Evolutionary conservation across 2,113 vertebrate species (phyloP), one percentile per base, ranked within the genome.

Genomic region (Carollia perspicillata): DNA sequence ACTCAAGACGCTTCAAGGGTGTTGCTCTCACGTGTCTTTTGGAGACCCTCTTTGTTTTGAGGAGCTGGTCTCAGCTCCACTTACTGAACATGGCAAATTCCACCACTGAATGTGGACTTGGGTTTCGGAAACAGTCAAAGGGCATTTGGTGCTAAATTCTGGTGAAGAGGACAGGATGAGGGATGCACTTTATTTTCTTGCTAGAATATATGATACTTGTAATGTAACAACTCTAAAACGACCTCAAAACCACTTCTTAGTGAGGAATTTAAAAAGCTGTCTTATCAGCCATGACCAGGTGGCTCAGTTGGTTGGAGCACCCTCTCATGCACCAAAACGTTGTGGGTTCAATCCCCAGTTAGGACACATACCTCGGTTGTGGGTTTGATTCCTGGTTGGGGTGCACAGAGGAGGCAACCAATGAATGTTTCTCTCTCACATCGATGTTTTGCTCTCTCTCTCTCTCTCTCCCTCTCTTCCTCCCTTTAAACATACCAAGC

Each of bases 141-240:
- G 66, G 83, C 51, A 80, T 89, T 68, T 74, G 74, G 53, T 89
- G 35, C 68, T 96, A 78, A 91, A 72, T 77, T 94, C 58, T 68
- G 30, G 58, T 53, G 66, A 94, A 58, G 68, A 60, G 47, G 37
- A 3, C 49, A 42, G 51, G 63, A 26, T 68, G 42, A 83, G 72
- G 55, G 33, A 6, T 16, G 20, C 0, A 14, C 13, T 17, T 51
- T 95, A 13, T 6, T 28, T 37, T 14, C 44, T 65, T 10, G 11
- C 47, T 18, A 44, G 60, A 49, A 51, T 78, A 85, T 68, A 35
- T 37, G 12, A 12, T 63, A 10, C 16, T n/a, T 71, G 2, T 79
- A 37, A 71, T 10, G 13, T 26, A 17, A n/a, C 60, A 35, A 33
- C 7, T 12, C 28, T 40, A 71, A 71, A 92, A 58, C n/a, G 37